These are phyloP conservation scores for Scaptomyza cyrtandrae DNA, from an alignment of 2,888 invertebrate species.

Conservation along the genomic window DNA sequence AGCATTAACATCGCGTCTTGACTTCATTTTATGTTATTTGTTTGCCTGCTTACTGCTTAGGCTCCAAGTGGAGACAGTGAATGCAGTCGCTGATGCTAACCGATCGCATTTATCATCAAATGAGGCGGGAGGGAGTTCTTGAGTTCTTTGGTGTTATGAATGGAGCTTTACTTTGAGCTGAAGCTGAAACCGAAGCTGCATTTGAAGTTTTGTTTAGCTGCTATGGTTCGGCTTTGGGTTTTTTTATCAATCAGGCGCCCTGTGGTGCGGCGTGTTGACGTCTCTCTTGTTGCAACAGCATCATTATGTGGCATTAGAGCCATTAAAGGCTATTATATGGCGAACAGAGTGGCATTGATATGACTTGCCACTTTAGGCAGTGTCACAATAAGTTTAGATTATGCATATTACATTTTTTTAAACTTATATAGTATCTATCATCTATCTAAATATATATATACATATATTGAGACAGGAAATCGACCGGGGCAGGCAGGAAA, in stretches of 20 bases:
- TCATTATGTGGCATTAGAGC: slow-evolving; percentile 75
- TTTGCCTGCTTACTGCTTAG: slow-evolving; percentile 1
- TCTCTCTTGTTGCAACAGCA: slow-evolving; percentile 75
- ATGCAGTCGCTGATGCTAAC: slow-evolving; percentile 56
- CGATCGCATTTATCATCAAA: slow-evolving; percentile 72
- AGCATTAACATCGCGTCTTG: slow-evolving; percentile 67
- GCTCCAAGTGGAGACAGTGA: slow-evolving; percentile 8
- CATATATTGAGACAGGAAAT: slow-evolving; percentile 37
- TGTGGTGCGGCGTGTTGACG: slow-evolving; percentile 76
- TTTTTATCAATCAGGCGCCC: slow-evolving; percentile 74
- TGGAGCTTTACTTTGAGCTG: slow-evolving; percentile 17
- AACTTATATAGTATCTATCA: no score
- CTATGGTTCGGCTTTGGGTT: neutral
- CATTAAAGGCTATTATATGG: slow-evolving; percentile 56
- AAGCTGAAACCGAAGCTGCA: neutral
- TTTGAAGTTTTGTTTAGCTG: neutral
- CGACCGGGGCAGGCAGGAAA: slow-evolving; percentile 43
- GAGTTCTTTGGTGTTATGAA: slow-evolving; percentile 32
- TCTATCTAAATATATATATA: slow-evolving; percentile 1
- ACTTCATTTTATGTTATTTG: slow-evolving; percentile 45
- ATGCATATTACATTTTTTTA: neutral
- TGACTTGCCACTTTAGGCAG: slow-evolving; percentile 37
- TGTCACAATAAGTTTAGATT: slow-evolving; percentile 63
- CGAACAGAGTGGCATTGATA: slow-evolving; percentile 51
- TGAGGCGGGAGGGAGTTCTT: neutral